Conservation (phyloP, 2,113 vertebrate species). For the Dipodomys spectabilis region DNA sequence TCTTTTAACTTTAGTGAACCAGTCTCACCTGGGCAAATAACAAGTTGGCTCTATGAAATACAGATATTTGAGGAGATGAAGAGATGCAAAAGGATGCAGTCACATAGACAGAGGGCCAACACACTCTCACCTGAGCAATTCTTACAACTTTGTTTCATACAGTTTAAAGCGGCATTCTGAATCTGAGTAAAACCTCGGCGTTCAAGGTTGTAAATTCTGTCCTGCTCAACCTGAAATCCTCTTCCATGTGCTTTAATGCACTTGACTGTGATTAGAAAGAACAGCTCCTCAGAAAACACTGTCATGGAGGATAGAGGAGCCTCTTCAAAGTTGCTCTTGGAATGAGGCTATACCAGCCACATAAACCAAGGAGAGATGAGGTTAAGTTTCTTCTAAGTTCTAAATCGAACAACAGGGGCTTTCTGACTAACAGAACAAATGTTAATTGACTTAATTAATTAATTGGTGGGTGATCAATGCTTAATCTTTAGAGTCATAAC, state of each 20-base stretch:
- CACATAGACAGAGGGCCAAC: too few relatives aligned
- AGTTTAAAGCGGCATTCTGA: neutral
- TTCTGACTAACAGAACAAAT: slow-evolving; percentile 30
- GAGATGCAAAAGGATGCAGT: neutral
- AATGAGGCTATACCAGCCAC: neutral
- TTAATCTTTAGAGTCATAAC: slow-evolving; percentile 3
- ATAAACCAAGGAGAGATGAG: neutral
- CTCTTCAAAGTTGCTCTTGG: neutral
- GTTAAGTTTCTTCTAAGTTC: neutral
- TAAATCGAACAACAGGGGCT: slow-evolving; percentile 8
- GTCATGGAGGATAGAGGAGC: neutral
- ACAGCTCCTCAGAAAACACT: neutral
- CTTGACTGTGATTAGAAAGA: neutral
- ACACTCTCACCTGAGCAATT: neutral
- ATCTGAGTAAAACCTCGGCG: neutral
- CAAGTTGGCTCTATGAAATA: neutral
- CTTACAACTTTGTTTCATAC: neutral
- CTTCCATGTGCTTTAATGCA: neutral
- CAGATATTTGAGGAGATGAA: neutral
- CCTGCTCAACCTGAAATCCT: neutral
- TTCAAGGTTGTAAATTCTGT: neutral
- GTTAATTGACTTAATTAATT: neutral
- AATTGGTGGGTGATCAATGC: neutral
- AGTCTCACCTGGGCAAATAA: neutral
- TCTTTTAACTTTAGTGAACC: neutral